Percentiles rank a stretch among this genome's conserved stretches.
Evolutionary conservation across 2,797 vertebrate species (phyloP).

Genomic region (Myripristis murdjan): DNA sequence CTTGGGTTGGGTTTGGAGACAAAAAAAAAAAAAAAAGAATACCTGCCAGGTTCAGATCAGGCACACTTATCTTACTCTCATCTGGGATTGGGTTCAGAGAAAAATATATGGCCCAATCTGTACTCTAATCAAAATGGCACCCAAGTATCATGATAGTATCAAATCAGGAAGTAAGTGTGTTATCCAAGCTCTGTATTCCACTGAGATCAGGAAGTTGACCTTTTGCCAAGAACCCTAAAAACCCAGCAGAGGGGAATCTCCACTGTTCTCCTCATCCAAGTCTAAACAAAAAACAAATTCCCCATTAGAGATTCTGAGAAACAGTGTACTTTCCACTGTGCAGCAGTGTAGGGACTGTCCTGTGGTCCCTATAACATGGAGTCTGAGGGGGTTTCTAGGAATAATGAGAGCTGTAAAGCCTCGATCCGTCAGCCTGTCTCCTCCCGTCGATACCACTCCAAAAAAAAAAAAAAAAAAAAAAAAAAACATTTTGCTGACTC

Average conservation of each 20-base stretch:
- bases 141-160: no score
- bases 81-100: no score
- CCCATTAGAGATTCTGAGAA: neutral
- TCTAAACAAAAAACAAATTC: slow-evolving; percentile 55
- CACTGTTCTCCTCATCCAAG: neutral
- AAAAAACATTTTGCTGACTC: slow-evolving; percentile 1
- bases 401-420: slow-evolving; percentile 8
- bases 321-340: slow-evolving; percentile 52
- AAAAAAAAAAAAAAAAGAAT: no score
- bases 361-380: slow-evolving; percentile 3
- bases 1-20: no score
- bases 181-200: no score
- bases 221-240: slow-evolving; percentile 26
- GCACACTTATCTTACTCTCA: no score
- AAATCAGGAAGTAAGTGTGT: no score
- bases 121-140: no score
- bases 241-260: neutral
- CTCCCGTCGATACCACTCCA: neutral
- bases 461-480: slow-evolving; percentile 6
- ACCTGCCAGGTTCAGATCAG: no score
- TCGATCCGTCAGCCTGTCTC: neutral
- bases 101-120: no score
- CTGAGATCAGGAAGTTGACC: slow-evolving; percentile 1
- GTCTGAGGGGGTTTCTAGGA: slow-evolving; percentile 4
- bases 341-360: slow-evolving; percentile 40